Percentiles rank a stretch among this genome's conserved stretches.
Conservation (phyloP, 2,888 invertebrate genomes). For the Agrochola litura region DNA sequence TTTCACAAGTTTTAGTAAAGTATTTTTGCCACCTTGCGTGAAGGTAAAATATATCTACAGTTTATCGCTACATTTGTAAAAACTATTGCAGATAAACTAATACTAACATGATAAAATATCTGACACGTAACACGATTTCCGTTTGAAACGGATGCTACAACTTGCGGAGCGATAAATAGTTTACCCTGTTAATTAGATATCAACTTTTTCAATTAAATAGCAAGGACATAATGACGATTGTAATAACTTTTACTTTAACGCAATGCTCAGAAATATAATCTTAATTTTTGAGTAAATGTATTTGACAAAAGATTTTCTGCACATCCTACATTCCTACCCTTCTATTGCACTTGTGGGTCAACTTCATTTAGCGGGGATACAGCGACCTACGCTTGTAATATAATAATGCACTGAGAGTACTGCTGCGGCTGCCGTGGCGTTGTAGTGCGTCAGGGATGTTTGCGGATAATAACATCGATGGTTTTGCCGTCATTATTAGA, state of each 20-base stretch:
- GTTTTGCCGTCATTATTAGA: no score
- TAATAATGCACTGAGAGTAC: no score
- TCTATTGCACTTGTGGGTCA: no score
- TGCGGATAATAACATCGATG: no score
- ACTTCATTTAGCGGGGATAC: no score
- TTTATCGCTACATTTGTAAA: not conserved
- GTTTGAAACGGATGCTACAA: constrained; percentile 20
- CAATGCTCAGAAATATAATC: not conserved
- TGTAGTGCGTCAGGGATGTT: no score
- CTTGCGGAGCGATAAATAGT: constrained; percentile 31
- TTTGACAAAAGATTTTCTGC: not conserved
- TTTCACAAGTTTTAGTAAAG: not conserved
- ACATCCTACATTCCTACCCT: no score
- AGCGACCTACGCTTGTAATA: no score
- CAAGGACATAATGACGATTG: no score
- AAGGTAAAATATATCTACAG: not conserved
- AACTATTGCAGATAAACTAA: constrained; percentile 3
- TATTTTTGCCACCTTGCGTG: not conserved
- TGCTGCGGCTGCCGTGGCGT: no score
- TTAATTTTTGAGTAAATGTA: not conserved
- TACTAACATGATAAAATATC: constrained; percentile 16
- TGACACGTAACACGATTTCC: constrained; percentile 33
- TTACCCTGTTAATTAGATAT: not conserved
- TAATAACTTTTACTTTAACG: not conserved
- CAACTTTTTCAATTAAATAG: not conserved